Evolutionary conservation across 2,113 vertebrate genomes (phyloP), one percentile per base, ranked within the genome.

Genomic region (Puffinus mauretanicus): DNA sequence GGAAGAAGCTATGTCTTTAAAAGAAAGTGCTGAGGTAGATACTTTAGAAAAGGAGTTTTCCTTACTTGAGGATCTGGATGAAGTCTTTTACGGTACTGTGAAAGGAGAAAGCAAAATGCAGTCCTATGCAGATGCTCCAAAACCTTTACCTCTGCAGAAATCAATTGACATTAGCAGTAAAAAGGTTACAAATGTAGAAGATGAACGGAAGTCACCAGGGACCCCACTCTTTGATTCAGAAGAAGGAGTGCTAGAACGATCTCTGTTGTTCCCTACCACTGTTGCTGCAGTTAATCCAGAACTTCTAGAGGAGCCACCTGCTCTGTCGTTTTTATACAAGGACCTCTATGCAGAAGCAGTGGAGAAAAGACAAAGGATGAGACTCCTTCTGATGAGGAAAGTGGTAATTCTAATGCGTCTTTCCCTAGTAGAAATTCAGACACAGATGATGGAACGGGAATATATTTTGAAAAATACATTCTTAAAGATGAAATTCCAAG

Each of bases 401-500:
- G 98, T 38, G 95, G 98, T 54, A 95, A 97, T 82, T 98, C 98
- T 54, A 99, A 99, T 83, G 98, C 97, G 21, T 98, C 98, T 32
- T 99, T 99, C 65, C 98, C 96, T 76, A 98, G 98, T 24, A 98
- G 98, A 91, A 97, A 97, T 86, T 99, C 99, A 93, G 99, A 99
- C 93, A 98, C 98, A 32, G 99, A 99, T 80, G 99, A 98, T 32
- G 98, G 96, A 86, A 98, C 97, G 6, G 98, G 98, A 90, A 98
- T 99, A 1, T 99, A 99, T 98, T 98, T 99, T 97, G 99, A 99
- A 98, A 99, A 99, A 96, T 99, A 99, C 51, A 98, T 82, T 93
- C 98, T 99, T 91, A 99, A 98, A 97, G 99, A 99, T 96, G 99
- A 99, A 91, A 98, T 98, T 90, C 98, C 98, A 54, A 93, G 58